Conservation (phyloP, 2,113 vertebrate genomes). For the Campylomormyrus numenius region DNA sequence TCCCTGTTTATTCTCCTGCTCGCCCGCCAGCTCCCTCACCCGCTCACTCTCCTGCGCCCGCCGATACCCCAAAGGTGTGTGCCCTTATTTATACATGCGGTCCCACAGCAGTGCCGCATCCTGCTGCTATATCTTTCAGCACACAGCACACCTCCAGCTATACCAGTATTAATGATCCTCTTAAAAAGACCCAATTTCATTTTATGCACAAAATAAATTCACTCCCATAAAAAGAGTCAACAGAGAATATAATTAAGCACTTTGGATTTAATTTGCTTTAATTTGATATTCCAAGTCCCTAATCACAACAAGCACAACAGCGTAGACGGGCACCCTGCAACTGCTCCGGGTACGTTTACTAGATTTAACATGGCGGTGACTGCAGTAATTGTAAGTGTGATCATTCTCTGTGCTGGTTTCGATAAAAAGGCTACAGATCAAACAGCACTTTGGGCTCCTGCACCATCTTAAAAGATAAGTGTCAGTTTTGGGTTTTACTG, state of each 20-base stretch:
- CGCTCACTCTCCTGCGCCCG: constrained; percentile 20
- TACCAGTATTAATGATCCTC: constrained; percentile 35
- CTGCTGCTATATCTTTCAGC: constrained; percentile 26
- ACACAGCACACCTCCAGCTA: constrained; percentile 32
- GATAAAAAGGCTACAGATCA: background rate
- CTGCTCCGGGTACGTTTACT: background rate
- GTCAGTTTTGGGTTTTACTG: background rate
- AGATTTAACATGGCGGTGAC: background rate
- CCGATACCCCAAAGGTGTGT: constrained; percentile 30
- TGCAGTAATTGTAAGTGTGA: background rate
- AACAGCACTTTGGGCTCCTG: background rate
- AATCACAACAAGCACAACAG: constrained; percentile 15
- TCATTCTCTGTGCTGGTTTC: background rate
- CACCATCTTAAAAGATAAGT: background rate
- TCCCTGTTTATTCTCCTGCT: background rate
- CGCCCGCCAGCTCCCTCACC: background rate
- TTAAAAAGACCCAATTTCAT: constrained; percentile 23
- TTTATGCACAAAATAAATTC: constrained; percentile 11
- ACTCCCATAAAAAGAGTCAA: constrained; percentile 23
- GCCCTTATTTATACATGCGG: constrained; percentile 11
- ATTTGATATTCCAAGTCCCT: constrained; percentile 14
- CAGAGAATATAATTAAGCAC: constrained; percentile 11
- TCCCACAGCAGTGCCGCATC: constrained; percentile 28
- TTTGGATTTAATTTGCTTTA: constrained; percentile 21
- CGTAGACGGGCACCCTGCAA: background rate